Conservation (phyloP, 2,113 vertebrate genomes). For the Geococcyx californianus region DNA sequence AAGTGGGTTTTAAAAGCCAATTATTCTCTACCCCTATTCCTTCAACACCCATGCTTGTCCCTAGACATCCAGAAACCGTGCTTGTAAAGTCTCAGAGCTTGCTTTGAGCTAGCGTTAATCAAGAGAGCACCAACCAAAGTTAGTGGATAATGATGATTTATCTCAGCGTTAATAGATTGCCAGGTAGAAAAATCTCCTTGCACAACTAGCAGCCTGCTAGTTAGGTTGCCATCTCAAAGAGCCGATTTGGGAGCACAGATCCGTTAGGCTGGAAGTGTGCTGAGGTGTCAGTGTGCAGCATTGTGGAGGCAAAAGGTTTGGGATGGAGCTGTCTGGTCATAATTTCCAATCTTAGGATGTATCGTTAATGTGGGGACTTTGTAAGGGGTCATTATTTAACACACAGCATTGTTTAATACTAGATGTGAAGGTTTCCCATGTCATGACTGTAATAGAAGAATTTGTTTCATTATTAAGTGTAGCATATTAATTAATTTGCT, state of each 20-base stretch:
- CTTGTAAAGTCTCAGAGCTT: background rate
- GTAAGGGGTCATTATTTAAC: background rate
- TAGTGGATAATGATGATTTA: constrained; percentile 47
- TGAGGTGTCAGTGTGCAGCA: background rate
- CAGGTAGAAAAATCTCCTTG: constrained; percentile 9
- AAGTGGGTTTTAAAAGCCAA: background rate
- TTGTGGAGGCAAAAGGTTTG: background rate
- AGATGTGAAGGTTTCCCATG: background rate
- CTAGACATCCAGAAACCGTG: background rate
- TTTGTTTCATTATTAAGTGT: constrained; percentile 45
- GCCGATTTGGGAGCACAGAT: background rate
- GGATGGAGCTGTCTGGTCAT: background rate
- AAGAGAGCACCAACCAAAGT: background rate
- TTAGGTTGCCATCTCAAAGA: background rate
- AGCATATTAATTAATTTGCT: constrained; percentile 46
- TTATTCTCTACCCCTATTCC: background rate
- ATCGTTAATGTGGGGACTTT: fast-evolving
- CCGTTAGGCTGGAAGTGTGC: background rate
- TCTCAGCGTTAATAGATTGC: constrained; percentile 36
- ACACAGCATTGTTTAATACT: background rate
- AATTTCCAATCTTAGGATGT: background rate
- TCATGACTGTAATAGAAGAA: constrained; percentile 21
- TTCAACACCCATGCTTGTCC: background rate
- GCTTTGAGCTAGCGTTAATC: constrained; percentile 6
- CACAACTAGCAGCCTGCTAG: background rate